Conservation (phyloP, 2,888 invertebrate species). For the Drosophila subsilvestris region DNA sequence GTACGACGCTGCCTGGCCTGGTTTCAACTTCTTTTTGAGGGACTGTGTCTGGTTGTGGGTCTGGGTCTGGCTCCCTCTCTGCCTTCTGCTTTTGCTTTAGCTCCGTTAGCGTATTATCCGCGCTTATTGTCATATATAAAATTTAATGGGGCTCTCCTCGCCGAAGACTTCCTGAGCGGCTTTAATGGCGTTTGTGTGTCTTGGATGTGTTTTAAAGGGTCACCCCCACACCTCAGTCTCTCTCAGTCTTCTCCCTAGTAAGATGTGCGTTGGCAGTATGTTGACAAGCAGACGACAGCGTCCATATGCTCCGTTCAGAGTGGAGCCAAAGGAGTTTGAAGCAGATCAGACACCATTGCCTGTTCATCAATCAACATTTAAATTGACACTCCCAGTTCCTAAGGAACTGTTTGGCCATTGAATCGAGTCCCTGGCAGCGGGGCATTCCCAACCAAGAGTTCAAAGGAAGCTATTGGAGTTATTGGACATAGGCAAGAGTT, state of each 20-base stretch:
- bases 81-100: constrained; percentile 20
- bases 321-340: not conserved
- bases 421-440: not conserved
- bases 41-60: not conserved
- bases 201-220: constrained; percentile 44
- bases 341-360: not conserved
- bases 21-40: not conserved
- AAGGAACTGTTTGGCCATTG: constrained; percentile 3
- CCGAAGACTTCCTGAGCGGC: constrained; percentile 61
- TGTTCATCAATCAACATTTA: constrained; percentile 65
- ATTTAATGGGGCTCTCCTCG: constrained; percentile 69
- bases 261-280: constrained; percentile 46
- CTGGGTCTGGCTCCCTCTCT: constrained; percentile 11
- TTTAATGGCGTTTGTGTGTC: constrained; percentile 56
- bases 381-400: constrained; percentile 42
- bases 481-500: too few relatives aligned
- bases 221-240: not conserved
- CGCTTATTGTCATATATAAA: constrained; percentile 78
- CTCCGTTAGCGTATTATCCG: constrained; percentile 57
- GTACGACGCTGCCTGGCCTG: not conserved
- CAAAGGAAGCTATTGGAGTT: not conserved
- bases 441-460: not conserved
- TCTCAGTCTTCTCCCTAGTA: not conserved
- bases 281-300: constrained; percentile 57
- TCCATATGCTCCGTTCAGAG: constrained; percentile 48